Percentiles rank a stretch among this genome's conserved stretches.
Conservation (phyloP, 64 coral and sea anemone genomes). For the Anthopleura sola region DNA sequence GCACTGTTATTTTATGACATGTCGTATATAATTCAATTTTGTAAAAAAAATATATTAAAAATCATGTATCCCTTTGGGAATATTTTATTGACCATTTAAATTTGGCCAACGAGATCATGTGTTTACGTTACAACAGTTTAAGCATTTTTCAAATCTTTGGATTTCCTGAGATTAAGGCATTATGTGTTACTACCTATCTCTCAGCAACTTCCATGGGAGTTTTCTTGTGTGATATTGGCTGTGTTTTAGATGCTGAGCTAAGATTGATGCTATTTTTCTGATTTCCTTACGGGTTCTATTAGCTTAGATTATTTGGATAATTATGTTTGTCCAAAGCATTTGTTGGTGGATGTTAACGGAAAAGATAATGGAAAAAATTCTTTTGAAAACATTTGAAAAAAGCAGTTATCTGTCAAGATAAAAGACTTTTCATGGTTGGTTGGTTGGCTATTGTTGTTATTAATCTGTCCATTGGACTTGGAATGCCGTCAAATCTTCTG, state of each 20-base stretch:
- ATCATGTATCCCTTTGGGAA: not conserved
- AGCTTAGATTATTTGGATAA: not conserved
- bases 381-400: conserved; percentile 19
- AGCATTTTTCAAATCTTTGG: not conserved
- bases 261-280: not conserved
- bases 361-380: not conserved
- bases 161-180: not conserved
- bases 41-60: not conserved
- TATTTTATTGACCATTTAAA: not conserved
- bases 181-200: not conserved
- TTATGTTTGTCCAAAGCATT: not conserved
- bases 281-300: not conserved
- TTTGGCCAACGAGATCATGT: not conserved
- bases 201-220: not conserved
- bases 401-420: conserved; percentile 1
- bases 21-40: not conserved
- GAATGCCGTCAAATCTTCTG: not conserved
- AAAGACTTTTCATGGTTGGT: not conserved
- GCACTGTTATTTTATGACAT: not conserved
- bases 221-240: not conserved
- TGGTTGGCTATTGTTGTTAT: not conserved
- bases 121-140: not conserved
- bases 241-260: not conserved
- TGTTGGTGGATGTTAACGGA: not conserved
- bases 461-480: not conserved